Conservation (phyloP, 2,888 invertebrate species). For the Tipula vernalis region DNA sequence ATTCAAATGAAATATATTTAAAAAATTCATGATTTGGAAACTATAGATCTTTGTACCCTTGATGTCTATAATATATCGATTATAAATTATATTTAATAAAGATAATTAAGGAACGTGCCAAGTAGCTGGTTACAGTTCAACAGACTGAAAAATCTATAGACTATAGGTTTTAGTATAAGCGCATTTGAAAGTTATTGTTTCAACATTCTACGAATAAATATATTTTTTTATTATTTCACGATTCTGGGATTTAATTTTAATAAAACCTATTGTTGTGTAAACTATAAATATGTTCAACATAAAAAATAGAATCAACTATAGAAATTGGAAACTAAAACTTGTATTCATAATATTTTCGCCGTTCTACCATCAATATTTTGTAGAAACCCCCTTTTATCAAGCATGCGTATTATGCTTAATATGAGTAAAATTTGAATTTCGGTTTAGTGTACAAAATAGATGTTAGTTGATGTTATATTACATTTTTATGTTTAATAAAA, state of each 20-base stretch:
- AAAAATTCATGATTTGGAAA: too few relatives aligned
- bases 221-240: background rate
- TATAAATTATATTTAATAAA: too few relatives aligned
- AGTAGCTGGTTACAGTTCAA: too few relatives aligned
- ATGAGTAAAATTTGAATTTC: background rate
- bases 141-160: background rate
- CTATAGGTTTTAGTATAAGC: background rate
- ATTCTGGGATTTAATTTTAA: background rate
- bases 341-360: background rate
- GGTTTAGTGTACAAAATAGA: background rate
- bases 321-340: background rate
- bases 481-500: background rate
- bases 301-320: background rate
- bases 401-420: background rate
- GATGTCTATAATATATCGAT: too few relatives aligned
- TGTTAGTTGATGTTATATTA: background rate
- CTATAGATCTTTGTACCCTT: too few relatives aligned
- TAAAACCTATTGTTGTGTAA: background rate
- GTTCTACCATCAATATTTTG: background rate
- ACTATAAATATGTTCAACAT: background rate
- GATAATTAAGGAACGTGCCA: too few relatives aligned
- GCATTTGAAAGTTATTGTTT: background rate
- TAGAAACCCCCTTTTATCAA: background rate
- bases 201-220: background rate
- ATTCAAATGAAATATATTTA: too few relatives aligned